Evolutionary conservation across 2,797 vertebrate genomes (phyloP), one percentile per base, ranked within the genome.

Genomic region (Cirrhinus mrigala): DNA sequence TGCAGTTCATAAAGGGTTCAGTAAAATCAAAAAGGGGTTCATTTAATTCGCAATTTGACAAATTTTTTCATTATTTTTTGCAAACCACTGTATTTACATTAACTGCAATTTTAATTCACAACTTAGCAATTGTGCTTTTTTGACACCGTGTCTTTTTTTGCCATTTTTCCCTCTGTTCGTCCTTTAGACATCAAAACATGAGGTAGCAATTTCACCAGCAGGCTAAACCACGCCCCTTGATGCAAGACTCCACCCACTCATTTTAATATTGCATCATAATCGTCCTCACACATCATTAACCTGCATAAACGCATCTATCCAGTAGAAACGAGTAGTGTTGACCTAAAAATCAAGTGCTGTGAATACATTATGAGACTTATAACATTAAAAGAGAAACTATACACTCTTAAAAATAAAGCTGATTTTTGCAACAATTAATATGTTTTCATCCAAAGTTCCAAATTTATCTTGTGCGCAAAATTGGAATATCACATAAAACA

Each of bases 201-300:
- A 92, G 89, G 91, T 89, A 91, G 89, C 87, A 75, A 5, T 71
- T 75, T 89, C 84, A 84, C 87, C 62, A 85, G 83, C 88, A 86
- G 80, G 58, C 48, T 27, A 80, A 75, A 84, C 85, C 73, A 22
- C 29, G 29, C 76, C 73, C 50, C 11, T 64, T 48, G 37, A 58
- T 46, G 16, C 11, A 22, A 62, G 54, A 85, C 52, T 18, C 77
- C 50, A 2, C 12, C 69, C 56, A 37, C 18, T 75, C 71, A 66
- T 66, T 77, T 73, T 16, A 60, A 79, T 40, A 56, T 29, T 80
- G 70, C 77, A 16, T 70, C 29, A 16, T 70, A 27, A 54, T 52
- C 46, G 12, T 48, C 27, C 40, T 62, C 52, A 7, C 48, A 37
- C 20, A 10, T 62, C 1, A n/a, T 18, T 37, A 37, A 60, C 27